Conservation (phyloP, 2,113 vertebrate genomes). For the Acanthochromis polyacanthus region DNA sequence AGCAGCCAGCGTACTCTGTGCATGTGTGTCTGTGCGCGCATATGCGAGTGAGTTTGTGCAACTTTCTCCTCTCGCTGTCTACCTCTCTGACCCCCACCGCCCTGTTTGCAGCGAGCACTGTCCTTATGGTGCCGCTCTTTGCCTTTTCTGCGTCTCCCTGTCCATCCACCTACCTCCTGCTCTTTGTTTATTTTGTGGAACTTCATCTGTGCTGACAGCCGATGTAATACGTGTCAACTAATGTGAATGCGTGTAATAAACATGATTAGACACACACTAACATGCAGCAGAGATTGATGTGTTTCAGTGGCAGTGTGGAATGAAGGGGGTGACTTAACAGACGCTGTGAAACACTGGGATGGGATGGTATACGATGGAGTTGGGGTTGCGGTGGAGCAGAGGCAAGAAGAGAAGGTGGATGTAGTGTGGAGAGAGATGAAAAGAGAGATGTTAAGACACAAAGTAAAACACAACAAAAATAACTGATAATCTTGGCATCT, state of each 20-base stretch:
- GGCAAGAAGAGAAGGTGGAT: background rate
- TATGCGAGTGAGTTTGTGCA: slow-evolving; percentile 46
- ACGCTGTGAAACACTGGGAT: slow-evolving; percentile 1
- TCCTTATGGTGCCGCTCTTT: slow-evolving; percentile 58
- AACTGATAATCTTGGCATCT: background rate
- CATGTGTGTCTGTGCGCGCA: slow-evolving; percentile 30
- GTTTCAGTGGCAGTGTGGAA: slow-evolving; percentile 34
- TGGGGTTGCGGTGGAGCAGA: background rate
- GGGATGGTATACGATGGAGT: background rate
- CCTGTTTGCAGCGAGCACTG: slow-evolving; percentile 46
- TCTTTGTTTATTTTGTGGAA: slow-evolving; percentile 50
- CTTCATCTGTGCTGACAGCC: slow-evolving; percentile 33
- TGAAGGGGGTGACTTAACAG: background rate
- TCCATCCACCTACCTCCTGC: slow-evolving; percentile 34
- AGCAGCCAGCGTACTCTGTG: slow-evolving; percentile 74
- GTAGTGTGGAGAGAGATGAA: background rate
- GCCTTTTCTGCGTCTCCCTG: slow-evolving; percentile 37
- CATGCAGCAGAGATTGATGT: slow-evolving; percentile 63
- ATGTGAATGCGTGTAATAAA: slow-evolving; percentile 55
- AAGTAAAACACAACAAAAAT: background rate
- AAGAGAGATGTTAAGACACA: background rate
- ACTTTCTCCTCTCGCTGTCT: slow-evolving; percentile 66
- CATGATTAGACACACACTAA: slow-evolving; percentile 46
- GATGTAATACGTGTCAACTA: slow-evolving; percentile 27
- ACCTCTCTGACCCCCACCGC: slow-evolving; percentile 55